Conservation (phyloP, 2,888 invertebrate genomes). For the Lithodes maja region DNA sequence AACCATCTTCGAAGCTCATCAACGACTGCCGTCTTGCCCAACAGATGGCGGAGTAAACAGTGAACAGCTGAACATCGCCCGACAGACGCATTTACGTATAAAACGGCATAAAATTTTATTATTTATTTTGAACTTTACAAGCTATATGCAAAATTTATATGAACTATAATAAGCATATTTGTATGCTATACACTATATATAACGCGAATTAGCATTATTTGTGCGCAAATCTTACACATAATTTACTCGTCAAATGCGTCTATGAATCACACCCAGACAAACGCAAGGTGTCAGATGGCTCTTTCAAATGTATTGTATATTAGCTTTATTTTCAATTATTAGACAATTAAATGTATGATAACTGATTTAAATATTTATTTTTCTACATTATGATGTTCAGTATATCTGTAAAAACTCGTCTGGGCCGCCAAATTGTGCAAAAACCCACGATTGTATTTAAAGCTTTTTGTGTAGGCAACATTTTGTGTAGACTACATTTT, state of each 20-base stretch:
- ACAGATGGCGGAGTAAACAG: conserved; percentile 53
- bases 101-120: too few species aligned
- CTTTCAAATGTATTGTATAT: background rate
- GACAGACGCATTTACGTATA: conserved; percentile 18
- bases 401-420: too few species aligned
- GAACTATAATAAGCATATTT: too few species aligned
- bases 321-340: background rate
- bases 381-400: too few species aligned
- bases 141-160: too few species aligned
- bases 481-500: too few species aligned
- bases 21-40: conserved; percentile 34
- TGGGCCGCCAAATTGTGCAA: too few species aligned
- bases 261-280: conserved; percentile 50
- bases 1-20: conserved; percentile 39
- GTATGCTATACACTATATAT: background rate
- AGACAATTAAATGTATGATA: too few species aligned
- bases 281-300: conserved; percentile 42
- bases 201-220: background rate
- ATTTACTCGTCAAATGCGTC: conserved; percentile 4
- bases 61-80: conserved; percentile 51
- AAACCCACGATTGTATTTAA: too few species aligned
- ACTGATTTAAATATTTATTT: too few species aligned
- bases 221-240: background rate
- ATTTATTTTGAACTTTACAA: too few species aligned
- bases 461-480: too few species aligned